Conservation (phyloP, 2,888 invertebrate genomes). For the Sarcophaga caerulescens region DNA sequence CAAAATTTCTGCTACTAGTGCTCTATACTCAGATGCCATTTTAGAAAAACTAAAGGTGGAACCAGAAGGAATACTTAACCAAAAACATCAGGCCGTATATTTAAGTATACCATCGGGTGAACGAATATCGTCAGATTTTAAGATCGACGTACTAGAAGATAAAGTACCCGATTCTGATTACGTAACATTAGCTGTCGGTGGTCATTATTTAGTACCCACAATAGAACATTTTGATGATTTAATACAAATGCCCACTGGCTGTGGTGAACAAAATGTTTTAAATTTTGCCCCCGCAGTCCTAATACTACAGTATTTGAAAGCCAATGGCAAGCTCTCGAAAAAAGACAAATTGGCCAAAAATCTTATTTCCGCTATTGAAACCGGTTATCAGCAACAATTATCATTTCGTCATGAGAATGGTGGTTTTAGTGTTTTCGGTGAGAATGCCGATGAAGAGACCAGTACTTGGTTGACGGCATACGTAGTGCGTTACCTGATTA, state of each 20-base stretch:
- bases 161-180: conserved; percentile 83
- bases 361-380: conserved; percentile 76
- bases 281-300: conserved; percentile 95
- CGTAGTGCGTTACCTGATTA: conserved; percentile 88
- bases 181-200: conserved; percentile 82
- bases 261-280: conserved; percentile 96
- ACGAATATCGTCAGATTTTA: background rate
- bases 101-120: background rate
- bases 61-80: conserved; percentile 87
- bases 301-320: conserved; percentile 91
- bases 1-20: conserved; percentile 85
- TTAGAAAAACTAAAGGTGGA: conserved; percentile 84
- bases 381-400: conserved; percentile 88
- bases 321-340: background rate
- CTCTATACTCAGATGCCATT: conserved; percentile 82
- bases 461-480: conserved; percentile 93
- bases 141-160: conserved; percentile 84
- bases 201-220: conserved; percentile 82
- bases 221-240: conserved; percentile 87
- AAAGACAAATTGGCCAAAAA: conserved; percentile 76
- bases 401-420: conserved; percentile 87
- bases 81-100: background rate
- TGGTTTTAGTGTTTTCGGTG: conserved; percentile 90
- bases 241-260: conserved; percentile 92
- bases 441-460: conserved; percentile 83